Percentiles rank a stretch among this genome's conserved stretches.
Conservation (phyloP, 2,797 vertebrate species). For the Coilia nasus region DNA sequence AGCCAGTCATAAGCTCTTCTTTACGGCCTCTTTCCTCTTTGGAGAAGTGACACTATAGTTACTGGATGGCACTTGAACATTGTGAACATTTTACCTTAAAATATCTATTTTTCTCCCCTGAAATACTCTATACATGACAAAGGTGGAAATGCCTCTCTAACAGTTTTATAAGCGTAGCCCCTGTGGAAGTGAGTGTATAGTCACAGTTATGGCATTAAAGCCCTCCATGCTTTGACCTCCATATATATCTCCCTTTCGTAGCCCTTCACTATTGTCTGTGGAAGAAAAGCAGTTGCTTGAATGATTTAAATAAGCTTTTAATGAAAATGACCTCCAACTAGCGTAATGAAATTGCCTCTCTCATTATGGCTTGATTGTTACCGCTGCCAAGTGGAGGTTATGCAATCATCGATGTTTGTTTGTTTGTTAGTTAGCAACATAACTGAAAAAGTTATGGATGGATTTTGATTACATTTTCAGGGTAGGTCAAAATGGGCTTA, state of each 20-base stretch:
- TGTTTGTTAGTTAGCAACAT: too few species aligned
- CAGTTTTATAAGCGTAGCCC: neutral
- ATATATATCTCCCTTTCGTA: neutral
- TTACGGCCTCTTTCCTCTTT: neutral
- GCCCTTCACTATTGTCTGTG: neutral
- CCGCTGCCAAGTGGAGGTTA: too few species aligned
- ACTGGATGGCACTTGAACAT: too few species aligned
- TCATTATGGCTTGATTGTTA: neutral
- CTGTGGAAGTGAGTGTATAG: neutral
- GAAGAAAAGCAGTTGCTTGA: neutral
- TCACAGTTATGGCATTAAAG: neutral
- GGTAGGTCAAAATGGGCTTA: too few species aligned
- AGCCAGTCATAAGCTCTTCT: neutral
- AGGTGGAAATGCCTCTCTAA: neutral
- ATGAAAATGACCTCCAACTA: slow-evolving; percentile 1
- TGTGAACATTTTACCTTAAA: neutral
- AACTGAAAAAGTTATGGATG: too few species aligned
- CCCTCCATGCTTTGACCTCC: neutral
- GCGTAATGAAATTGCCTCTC: neutral
- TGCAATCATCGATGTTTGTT: too few species aligned
- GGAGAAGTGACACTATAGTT: neutral
- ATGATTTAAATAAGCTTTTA: neutral
- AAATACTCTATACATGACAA: neutral
- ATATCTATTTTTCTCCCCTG: neutral
- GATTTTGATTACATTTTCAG: too few species aligned